A percentile compares a stretch with the other conserved stretches of the same genome.
These are phyloP conservation scores for Oryzias javanicus DNA, from an alignment of 2,113 vertebrate genomes.

Conservation along the genomic window DNA sequence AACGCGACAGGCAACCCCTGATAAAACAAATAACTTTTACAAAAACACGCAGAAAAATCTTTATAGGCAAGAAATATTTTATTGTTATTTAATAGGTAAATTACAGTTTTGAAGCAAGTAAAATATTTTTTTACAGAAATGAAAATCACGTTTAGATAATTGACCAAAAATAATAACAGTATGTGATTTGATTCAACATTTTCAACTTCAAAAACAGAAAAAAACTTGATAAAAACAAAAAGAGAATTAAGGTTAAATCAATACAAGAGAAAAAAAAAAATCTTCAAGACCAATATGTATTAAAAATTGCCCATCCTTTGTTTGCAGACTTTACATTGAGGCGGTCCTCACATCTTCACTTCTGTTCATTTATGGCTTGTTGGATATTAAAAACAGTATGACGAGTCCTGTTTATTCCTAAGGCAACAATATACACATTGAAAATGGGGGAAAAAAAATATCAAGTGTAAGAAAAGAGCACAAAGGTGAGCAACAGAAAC, in stretches of 20 bases:
- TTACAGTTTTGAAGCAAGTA: conserved; percentile 29
- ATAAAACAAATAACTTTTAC: neutral
- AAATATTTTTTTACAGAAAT: conserved; percentile 14
- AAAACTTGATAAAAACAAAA: conserved; percentile 27
- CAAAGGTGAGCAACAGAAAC: conserved; percentile 63
- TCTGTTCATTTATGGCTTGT: conserved; percentile 72
- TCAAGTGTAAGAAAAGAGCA: conserved; percentile 59
- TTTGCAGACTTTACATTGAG: conserved; percentile 66
- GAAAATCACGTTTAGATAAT: conserved; percentile 11
- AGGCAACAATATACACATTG: conserved; percentile 74
- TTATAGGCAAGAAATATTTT: conserved; percentile 38
- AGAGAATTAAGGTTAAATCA: conserved; percentile 28
- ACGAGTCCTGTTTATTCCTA: conserved; percentile 73
- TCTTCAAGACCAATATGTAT: conserved; percentile 51
- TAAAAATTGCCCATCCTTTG: conserved; percentile 57
- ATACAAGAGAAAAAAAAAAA: conserved; percentile 56
- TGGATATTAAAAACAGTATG: conserved; percentile 60
- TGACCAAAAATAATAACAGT: neutral
- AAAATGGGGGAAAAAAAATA: conserved; percentile 51
- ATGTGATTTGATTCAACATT: conserved; percentile 19
- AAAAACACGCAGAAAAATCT: neutral
- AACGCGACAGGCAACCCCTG: neutral
- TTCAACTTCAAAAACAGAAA: conserved; percentile 36
- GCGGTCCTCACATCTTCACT: conserved; percentile 56
- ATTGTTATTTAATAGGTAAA: conserved; percentile 46